phyloP scores from a whole-genome alignment of 2,797 vertebrate genomes.

The Micropoecilia bifurca region DNA sequence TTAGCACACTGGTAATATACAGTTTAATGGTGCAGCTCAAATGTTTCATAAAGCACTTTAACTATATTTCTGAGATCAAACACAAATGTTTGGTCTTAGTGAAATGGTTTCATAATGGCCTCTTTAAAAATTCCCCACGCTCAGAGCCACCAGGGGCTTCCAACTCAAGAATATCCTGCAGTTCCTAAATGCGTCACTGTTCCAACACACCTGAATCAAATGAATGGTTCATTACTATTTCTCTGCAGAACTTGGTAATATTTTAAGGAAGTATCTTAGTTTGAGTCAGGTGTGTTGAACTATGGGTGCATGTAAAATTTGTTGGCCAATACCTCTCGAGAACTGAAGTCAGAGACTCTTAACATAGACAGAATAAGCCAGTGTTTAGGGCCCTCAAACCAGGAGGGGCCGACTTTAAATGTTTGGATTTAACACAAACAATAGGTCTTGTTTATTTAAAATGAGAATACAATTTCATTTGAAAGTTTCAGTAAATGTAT shows the following conservation, averaged over 20 bases:
- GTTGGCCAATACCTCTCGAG: neutral
- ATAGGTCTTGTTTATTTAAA: neutral
- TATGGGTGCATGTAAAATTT: neutral
- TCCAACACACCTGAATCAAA: neutral
- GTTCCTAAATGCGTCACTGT: neutral
- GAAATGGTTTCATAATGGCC: conserved; percentile 1
- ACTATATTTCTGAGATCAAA: conserved; percentile 7
- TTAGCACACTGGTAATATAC: conserved; percentile 14
- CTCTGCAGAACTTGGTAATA: neutral
- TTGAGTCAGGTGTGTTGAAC: neutral
- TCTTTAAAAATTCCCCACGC: neutral
- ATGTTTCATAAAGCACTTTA: conserved; percentile 9
- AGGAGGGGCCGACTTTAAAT: neutral
- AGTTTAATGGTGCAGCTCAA: conserved; percentile 15
- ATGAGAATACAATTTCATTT: neutral
- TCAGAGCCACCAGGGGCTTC: neutral
- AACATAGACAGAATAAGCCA: neutral
- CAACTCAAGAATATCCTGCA: neutral
- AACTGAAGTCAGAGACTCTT: neutral
- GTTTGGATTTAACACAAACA: neutral
- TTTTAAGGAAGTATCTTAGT: neutral
- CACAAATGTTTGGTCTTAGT: neutral
- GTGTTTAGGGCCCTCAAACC: neutral
- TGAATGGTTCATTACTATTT: neutral
- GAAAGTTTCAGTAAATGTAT: neutral